Percentiles rank a stretch among this genome's conserved stretches.
Conservation (phyloP, 1,140 invertebrate genomes). For the Steinernema khuongi region DNA sequence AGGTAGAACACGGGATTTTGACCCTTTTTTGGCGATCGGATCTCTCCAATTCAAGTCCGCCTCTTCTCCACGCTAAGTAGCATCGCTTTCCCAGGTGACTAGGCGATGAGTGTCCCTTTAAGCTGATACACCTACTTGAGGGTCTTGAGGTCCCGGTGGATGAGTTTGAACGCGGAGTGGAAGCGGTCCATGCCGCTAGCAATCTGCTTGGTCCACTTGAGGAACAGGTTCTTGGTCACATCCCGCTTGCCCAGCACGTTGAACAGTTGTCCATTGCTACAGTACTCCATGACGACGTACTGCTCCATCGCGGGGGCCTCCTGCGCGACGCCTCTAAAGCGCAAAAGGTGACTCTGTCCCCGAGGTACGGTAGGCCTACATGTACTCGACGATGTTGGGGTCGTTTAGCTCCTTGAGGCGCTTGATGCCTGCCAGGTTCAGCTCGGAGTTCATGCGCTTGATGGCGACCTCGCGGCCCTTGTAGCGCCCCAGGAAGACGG, state of each 20-base stretch:
- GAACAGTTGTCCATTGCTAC: constrained; percentile 86
- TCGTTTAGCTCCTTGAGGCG: constrained; percentile 90
- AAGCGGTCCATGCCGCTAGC: constrained; percentile 91
- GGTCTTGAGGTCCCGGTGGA: constrained; percentile 80
- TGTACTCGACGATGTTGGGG: constrained; percentile 90
- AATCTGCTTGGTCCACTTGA: constrained; percentile 90
- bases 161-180: constrained; percentile 83
- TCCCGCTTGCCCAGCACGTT: constrained; percentile 72
- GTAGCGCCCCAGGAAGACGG: constrained; percentile 82
- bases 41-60: no score
- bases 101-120: no score
- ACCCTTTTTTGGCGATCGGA: no score
- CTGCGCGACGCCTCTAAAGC: constrained; percentile 78
- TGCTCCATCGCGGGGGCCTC: constrained; percentile 74
- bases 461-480: constrained; percentile 76
- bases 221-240: constrained; percentile 75
- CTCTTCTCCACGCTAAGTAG: no score
- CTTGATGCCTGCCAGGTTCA: constrained; percentile 86
- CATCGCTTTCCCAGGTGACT: no score
- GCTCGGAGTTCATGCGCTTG: constrained; percentile 79
- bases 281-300: constrained; percentile 90
- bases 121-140: constrained; percentile 60
- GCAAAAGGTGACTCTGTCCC: neutral
- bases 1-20: no score
- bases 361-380: constrained; percentile 64